Conservation (phyloP, 2,797 vertebrate species). For the Acrocephalus scirpaceus region DNA sequence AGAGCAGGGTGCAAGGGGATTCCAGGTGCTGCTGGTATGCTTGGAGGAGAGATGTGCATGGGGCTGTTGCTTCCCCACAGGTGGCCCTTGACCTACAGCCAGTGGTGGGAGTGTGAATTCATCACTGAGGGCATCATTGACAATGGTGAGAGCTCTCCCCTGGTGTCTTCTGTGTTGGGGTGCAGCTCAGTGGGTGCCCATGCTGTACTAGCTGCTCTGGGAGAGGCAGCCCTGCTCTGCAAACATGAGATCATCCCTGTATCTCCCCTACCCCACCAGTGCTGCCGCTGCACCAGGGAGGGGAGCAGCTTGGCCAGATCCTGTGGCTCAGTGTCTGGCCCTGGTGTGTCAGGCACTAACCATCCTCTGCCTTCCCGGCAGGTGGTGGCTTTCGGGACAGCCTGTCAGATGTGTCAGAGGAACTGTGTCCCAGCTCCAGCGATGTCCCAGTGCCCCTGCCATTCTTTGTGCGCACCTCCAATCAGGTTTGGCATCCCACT, state of each 20-base stretch:
- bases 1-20: fast-evolving
- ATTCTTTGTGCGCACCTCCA: constrained; percentile 92
- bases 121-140: constrained; percentile 94
- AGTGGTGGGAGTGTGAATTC: constrained; percentile 99
- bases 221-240: not conserved
- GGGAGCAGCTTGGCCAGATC: not conserved
- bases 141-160: constrained; percentile 77
- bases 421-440: constrained; percentile 92
- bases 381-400: constrained; percentile 96
- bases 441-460: constrained; percentile 90
- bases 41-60: not conserved
- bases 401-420: constrained; percentile 94
- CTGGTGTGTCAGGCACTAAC: not conserved
- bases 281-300: not conserved
- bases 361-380: constrained; percentile 14
- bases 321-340: not conserved
- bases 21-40: not conserved
- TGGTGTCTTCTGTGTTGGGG: not conserved
- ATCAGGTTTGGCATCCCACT: constrained; percentile 82
- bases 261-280: not conserved
- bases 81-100: constrained; percentile 90
- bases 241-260: not conserved
- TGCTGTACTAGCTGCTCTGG: fast-evolving
- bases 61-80: constrained; percentile 64
- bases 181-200: not conserved